Conservation (phyloP, 2,797 vertebrate genomes). For the Lutjanus argentimaculatus region DNA sequence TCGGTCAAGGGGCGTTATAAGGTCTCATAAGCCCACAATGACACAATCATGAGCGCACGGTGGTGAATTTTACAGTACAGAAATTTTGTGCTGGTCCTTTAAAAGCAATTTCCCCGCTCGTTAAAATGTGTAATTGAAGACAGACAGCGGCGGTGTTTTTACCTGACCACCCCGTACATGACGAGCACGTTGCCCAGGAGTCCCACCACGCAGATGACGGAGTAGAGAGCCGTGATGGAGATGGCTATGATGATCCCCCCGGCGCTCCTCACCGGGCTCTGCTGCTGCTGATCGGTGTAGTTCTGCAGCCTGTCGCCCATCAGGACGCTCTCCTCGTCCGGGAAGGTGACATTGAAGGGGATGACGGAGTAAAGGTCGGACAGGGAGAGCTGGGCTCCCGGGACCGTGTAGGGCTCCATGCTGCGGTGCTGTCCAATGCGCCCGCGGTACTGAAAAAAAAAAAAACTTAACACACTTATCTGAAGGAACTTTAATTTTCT, state of each 20-base stretch:
- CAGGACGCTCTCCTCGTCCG: conserved; percentile 72
- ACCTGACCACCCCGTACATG: conserved; percentile 94
- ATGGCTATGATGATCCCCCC: conserved; percentile 85
- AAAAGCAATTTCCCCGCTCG: not conserved
- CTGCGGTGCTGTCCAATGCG: conserved; percentile 44
- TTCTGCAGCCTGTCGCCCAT: conserved; percentile 79
- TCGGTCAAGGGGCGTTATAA: not conserved
- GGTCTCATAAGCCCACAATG: too few relatives aligned
- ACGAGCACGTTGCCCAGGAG: conserved; percentile 92
- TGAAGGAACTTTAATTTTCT: not conserved
- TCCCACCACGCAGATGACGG: conserved; percentile 92
- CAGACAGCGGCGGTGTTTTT: conserved; percentile 43
- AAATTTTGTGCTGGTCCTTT: not conserved
- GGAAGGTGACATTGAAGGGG: conserved; percentile 84
- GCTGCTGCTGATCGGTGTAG: conserved; percentile 72
- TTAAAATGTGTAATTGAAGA: not conserved
- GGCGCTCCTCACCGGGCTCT: conserved; percentile 74
- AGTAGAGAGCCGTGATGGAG: conserved; percentile 92
- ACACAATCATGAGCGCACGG: not conserved
- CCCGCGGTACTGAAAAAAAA: conserved; percentile 25
- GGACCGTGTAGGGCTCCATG: conserved; percentile 86
- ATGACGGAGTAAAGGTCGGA: conserved; percentile 82
- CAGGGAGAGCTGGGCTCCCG: conserved; percentile 75
- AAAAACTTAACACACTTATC: conserved; percentile 41
- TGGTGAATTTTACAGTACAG: not conserved